Conservation (phyloP, 92 coral and sea anemone genomes). For the Siderastrea siderea region DNA sequence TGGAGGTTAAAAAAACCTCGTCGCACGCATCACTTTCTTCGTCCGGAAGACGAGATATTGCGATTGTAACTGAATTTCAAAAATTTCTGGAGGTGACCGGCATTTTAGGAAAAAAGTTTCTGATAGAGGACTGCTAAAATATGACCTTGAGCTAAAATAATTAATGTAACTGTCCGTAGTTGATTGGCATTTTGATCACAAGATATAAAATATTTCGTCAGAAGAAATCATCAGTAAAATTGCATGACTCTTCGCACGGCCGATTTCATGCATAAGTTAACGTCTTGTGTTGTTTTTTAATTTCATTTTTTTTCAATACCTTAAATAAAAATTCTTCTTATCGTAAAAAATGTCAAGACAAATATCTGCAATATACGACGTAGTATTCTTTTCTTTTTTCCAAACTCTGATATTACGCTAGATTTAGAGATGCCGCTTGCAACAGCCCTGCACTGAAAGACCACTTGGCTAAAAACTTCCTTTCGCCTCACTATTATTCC, state of each 20-base stretch:
- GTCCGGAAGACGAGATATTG: neutral
- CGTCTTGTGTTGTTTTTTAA: neutral
- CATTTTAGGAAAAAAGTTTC: neutral
- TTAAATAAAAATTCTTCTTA: neutral
- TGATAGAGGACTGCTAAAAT: neutral
- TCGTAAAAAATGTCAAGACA: neutral
- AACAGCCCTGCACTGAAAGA: too few relatives aligned
- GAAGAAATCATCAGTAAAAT: neutral
- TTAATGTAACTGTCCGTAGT: neutral
- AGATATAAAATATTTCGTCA: slow-evolving; percentile 26
- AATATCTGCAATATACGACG: neutral
- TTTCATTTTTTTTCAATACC: neutral
- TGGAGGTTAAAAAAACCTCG: neutral
- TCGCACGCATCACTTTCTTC: neutral
- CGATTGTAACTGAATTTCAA: neutral
- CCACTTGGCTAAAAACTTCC: too few relatives aligned
- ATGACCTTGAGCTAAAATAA: neutral
- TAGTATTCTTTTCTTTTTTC: neutral
- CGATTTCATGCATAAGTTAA: neutral
- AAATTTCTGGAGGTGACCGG: neutral
- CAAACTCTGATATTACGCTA: neutral
- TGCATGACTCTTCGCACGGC: slow-evolving; percentile 20
- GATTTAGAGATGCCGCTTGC: neutral
- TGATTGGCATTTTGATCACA: slow-evolving; percentile 40
- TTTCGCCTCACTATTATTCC: too few relatives aligned